phyloP scores from a whole-genome alignment of 2,888 invertebrate genomes.

The Chrysolina oricalcia region DNA sequence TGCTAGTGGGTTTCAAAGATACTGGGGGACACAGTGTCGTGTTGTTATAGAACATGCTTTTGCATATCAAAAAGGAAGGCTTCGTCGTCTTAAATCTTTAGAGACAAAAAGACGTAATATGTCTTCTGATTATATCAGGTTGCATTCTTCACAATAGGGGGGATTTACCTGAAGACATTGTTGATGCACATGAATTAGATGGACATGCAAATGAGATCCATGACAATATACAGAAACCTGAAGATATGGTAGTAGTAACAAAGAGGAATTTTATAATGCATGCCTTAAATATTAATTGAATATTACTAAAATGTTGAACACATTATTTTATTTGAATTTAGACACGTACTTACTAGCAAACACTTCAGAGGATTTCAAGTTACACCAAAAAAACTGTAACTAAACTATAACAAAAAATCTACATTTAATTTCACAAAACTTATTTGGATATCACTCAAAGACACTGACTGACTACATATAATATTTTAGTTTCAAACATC shows the following conservation, averaged over 20 bases:
- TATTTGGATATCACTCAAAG: too few species aligned
- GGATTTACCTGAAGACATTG: too few species aligned
- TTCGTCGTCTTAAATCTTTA: slow-evolving; percentile 1
- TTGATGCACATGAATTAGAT: too few species aligned
- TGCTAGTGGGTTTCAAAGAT: too few species aligned
- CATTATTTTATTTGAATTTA: background rate
- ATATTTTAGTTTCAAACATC: too few species aligned
- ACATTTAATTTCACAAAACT: too few species aligned
- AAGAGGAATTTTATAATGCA: background rate
- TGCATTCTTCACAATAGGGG: too few species aligned
- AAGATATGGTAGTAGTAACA: background rate
- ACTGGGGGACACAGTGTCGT: background rate
- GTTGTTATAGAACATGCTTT: background rate
- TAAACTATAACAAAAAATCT: too few species aligned
- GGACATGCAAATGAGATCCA: background rate
- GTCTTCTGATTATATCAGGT: background rate
- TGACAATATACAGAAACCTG: background rate
- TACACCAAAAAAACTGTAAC: too few species aligned
- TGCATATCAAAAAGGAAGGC: too few species aligned
- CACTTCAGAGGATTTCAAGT: too few species aligned
- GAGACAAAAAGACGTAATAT: background rate
- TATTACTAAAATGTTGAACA: background rate
- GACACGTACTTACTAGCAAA: background rate
- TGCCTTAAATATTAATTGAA: background rate
- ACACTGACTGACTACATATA: too few species aligned